Percentiles rank a stretch among this genome's conserved stretches.
Evolutionary conservation across 2,888 invertebrate genomes (phyloP).

Genomic region (Oxytorus armatus): DNA sequence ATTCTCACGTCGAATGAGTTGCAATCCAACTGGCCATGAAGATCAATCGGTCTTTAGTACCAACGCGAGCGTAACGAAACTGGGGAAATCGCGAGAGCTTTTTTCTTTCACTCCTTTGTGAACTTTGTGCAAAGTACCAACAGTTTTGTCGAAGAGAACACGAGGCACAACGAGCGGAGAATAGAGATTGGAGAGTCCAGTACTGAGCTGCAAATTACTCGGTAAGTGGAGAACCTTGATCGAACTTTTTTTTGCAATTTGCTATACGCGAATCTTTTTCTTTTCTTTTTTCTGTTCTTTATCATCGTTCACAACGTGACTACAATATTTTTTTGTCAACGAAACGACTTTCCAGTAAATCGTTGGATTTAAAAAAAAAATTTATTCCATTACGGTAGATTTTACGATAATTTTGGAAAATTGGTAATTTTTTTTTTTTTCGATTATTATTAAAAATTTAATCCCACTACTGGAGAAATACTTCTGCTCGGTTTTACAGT

Average conservation of each 20-base stretch:
- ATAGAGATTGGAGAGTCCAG: conserved; percentile 25
- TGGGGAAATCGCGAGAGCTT: conserved; percentile 22
- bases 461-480: not conserved
- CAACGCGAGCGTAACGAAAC: conserved; percentile 20
- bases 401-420: not conserved
- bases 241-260: not conserved
- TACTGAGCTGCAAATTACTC: conserved; percentile 45
- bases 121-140: not conserved
- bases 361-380: not conserved
- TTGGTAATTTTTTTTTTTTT: not conserved
- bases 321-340: not conserved
- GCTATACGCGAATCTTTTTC: not conserved
- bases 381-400: not conserved
- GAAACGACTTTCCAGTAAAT: no score
- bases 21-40: not conserved
- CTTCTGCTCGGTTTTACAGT: not conserved
- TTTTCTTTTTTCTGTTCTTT: not conserved
- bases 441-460: not conserved
- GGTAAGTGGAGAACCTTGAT: conserved; percentile 62
- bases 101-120: conserved; percentile 1
- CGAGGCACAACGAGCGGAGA: not conserved
- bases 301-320: not conserved
- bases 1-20: not conserved
- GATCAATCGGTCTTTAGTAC: conserved; percentile 10
- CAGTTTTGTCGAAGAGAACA: not conserved